Base-by-base conservation (phyloP, 2,797 vertebrate species). In the Coregonus sp. region DNA sequence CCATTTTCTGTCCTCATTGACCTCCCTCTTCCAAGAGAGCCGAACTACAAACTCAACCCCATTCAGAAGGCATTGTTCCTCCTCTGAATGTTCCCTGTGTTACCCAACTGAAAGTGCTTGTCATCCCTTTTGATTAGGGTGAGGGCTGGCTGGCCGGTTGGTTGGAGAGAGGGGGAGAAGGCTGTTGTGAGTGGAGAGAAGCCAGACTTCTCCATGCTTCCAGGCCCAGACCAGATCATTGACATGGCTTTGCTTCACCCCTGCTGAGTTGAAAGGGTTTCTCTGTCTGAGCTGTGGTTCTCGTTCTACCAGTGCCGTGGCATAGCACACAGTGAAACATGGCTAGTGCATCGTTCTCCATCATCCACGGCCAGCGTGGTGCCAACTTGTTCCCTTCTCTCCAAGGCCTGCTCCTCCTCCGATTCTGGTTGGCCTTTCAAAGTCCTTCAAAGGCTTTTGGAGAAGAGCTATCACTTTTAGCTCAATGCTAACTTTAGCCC, bases 171-270 rank as follows among this genome's bases (percentile, higher is more conserved):
- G 12, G 25, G 52, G 11, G 67, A 25, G 25, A 33, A 15, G 31
- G 52, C 29, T 56, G 65, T 54, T 51, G 37, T 9, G 66, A 16
- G 56, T 72, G 16, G 70, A 69, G 75, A 78, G 52, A 52, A 75
- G 59, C 61, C 73, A 75, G 73, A 29, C 72, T 73, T n/a, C 29
- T 33, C 71, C 61, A 31, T 75, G 56, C 73, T 83, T 67, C 79
- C 37, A 84, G 84, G 79, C 51, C 72, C 79, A 7, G 67, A 84
- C 74, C 18, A n/a, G 81, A 76, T 84, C 81, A 82, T 51, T 56
- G 70, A 75, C 75, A 33, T 51, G 76, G 65, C 75, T 80, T 81
- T 69, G 65, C 69, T 82, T 68, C 72, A 16, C 82, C 73, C 73
- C 73, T 67, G 73, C 73, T 66, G 73, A 75, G 63, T 67, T 75